Conservation (phyloP, 2,888 invertebrate genomes). For the Hirtodrosophila confusa region DNA sequence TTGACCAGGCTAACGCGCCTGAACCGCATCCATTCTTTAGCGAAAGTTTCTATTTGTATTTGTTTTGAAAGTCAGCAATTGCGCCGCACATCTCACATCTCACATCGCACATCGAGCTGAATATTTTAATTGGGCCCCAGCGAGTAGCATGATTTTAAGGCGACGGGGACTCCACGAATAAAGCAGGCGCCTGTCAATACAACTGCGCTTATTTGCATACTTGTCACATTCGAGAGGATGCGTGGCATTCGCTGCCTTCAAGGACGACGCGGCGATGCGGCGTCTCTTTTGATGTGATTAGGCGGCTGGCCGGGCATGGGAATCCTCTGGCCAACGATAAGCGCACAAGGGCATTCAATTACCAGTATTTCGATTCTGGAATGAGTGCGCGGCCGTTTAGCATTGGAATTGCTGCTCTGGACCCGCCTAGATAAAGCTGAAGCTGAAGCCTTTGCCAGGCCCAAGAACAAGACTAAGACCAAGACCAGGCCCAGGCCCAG, state of each 20-base stretch:
- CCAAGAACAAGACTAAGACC: not conserved
- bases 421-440: slow-evolving; percentile 53
- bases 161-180: not conserved
- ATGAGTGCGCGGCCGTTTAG: slow-evolving; percentile 64
- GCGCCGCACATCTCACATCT: slow-evolving; percentile 9
- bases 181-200: slow-evolving; percentile 49
- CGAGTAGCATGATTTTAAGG: slow-evolving; percentile 23
- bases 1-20: slow-evolving; percentile 27
- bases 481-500: slow-evolving; percentile 7
- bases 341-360: slow-evolving; percentile 67
- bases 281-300: slow-evolving; percentile 67
- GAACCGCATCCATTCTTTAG: slow-evolving; percentile 59
- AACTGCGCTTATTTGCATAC: slow-evolving; percentile 57
- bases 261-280: slow-evolving; percentile 62
- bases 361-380: slow-evolving; percentile 57
- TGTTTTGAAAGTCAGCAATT: slow-evolving; percentile 55
- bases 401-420: slow-evolving; percentile 46
- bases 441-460: slow-evolving; percentile 17
- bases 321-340: slow-evolving; percentile 35
- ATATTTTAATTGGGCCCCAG: slow-evolving; percentile 64
- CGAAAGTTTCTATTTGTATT: slow-evolving; percentile 70
- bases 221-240: slow-evolving; percentile 48
- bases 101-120: slow-evolving; percentile 14
- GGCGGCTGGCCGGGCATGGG: slow-evolving; percentile 21
- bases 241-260: slow-evolving; percentile 35